phyloP scores from a whole-genome alignment of 2,888 invertebrate genomes.

The Busseola fusca region DNA sequence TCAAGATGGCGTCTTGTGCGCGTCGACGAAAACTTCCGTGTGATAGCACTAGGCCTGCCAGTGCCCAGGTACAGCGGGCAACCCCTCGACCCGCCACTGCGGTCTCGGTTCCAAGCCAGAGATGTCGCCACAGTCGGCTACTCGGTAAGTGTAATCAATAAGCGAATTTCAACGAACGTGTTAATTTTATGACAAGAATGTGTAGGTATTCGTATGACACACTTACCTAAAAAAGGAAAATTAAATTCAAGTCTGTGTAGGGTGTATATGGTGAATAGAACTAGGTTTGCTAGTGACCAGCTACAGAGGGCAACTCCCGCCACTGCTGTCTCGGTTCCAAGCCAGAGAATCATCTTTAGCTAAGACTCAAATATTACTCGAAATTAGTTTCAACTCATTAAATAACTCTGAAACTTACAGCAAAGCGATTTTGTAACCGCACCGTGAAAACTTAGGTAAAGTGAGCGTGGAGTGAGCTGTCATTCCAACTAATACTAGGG shows the following conservation, averaged over 20 bases:
- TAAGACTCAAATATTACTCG: no score
- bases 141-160: constrained; percentile 85
- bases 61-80: constrained; percentile 97
- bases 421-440: no score
- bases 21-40: constrained; percentile 97
- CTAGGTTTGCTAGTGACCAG: constrained; percentile 96
- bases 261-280: constrained; percentile 89
- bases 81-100: constrained; percentile 97
- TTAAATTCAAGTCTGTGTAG: neutral
- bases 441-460: no score
- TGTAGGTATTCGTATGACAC: neutral
- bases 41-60: constrained; percentile 97
- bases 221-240: neutral
- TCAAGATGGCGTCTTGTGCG: constrained; percentile 96
- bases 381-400: no score
- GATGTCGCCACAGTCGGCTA: constrained; percentile 92
- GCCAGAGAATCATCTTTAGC: no score
- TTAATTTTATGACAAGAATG: neutral
- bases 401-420: no score
- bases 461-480: no score
- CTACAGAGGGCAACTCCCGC: constrained; percentile 98
- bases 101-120: constrained; percentile 98
- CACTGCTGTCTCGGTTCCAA: constrained; percentile 97
- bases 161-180: neutral
- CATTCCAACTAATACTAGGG: no score